Evolutionary conservation across 2,888 invertebrate species (phyloP).

Genomic region (Teinopalpus imperialis): DNA sequence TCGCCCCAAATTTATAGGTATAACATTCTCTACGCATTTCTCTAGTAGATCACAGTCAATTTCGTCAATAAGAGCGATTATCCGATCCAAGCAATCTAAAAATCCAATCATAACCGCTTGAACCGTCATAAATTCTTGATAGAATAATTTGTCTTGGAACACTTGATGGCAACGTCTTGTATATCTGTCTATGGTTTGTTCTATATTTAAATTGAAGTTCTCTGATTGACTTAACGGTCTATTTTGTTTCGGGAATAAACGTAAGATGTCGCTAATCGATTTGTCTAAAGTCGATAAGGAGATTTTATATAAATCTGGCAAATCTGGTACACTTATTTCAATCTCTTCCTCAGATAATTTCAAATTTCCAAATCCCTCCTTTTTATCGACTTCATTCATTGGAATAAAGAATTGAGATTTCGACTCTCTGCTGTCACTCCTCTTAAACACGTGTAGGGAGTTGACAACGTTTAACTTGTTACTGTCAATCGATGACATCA

Average conservation of each 20-base stretch:
- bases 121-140: constrained; percentile 65
- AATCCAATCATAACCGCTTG: constrained; percentile 64
- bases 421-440: constrained; percentile 66
- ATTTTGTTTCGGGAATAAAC: constrained; percentile 71
- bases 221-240: constrained; percentile 75
- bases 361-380: constrained; percentile 64
- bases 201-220: constrained; percentile 62
- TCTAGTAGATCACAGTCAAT: constrained; percentile 68
- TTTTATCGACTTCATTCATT: constrained; percentile 56
- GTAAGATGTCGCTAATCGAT: constrained; percentile 58
- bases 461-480: constrained; percentile 69
- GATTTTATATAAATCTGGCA: constrained; percentile 58
- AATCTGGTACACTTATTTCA: constrained; percentile 59
- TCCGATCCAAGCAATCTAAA: constrained; percentile 50
- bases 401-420: constrained; percentile 77
- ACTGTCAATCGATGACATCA: constrained; percentile 65
- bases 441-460: constrained; percentile 68
- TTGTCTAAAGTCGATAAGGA: constrained; percentile 59
- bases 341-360: constrained; percentile 62
- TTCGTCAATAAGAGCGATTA: constrained; percentile 56
- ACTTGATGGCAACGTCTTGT: constrained; percentile 74
- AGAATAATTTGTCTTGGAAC: constrained; percentile 74
- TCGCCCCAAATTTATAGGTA: constrained; percentile 55
- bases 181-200: constrained; percentile 73
- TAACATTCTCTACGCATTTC: constrained; percentile 63